Evolutionary conservation across 2,888 invertebrate species (phyloP), one percentile per base, ranked within the genome.

Genomic region (Philhelius pedissequus): DNA sequence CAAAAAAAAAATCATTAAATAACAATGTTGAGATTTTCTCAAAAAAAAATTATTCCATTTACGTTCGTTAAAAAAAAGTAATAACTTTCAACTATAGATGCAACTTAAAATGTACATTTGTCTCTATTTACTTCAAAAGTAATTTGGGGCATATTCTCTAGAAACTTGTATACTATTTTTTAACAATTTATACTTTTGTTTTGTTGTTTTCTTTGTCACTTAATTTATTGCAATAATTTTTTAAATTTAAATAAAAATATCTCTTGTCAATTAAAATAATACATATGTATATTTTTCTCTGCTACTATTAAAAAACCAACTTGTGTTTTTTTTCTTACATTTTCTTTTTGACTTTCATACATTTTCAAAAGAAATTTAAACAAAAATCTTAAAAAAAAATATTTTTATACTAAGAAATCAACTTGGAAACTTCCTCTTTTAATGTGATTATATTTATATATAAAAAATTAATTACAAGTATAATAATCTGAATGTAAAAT

Each of bases 341-440:
- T 15, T 27, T 9, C 13, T 60, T 22, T 52, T 15, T 48, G 27
- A 32, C 56, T 56, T 66, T 74, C 62, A 62, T 52, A 74, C 38
- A 78, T 20, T 38, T 62, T 70, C 18, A 45, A 52, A 56, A 35
- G 38, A 30, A 52, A 68, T 20, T 32, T 43, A 64, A 68, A 54
- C 11, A 64, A 66, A 56, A 76, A 58, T 45, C 15, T 70, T 75
- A 40, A 66, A 64, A 64, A 56, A 15, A 79, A 68, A 76, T 84
- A 84, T 84, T 84, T 84, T 79, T 84, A 76, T 84, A 84, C 84
- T 75, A 84, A 80, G 52, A 80, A 80, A 80, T 56, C 45, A 77
- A 86, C 71, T 78, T 78, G 77, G 48, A 76, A 79, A 84, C 86
- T 86, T 86, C 86, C 81, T 86, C 75, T 82, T 73, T 79, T 81